These are phyloP conservation scores for Nesometra sesokonis DNA, from an alignment of 35 echinoderm and acorn worm genomes.

Conservation along the genomic window DNA sequence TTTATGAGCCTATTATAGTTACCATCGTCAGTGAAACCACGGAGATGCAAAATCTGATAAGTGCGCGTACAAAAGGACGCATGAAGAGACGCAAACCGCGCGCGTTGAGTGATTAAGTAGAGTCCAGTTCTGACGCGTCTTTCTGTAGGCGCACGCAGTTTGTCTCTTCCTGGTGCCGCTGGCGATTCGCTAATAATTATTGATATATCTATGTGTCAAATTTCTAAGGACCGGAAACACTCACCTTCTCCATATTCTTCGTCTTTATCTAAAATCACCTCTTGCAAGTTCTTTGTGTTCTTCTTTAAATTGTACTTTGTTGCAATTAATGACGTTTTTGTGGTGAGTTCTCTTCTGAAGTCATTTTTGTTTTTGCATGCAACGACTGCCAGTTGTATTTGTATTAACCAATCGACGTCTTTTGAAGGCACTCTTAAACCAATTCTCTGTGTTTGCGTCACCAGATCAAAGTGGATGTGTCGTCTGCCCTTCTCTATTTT, in stretches of 20 bases:
- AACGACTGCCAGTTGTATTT: background rate
- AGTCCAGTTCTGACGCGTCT: too few relatives aligned
- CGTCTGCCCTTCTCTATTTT: background rate
- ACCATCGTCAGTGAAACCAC: too few relatives aligned
- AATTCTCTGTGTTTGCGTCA: background rate
- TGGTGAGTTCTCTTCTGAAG: background rate
- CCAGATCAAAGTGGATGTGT: background rate
- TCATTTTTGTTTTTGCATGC: background rate
- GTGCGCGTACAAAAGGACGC: too few relatives aligned
- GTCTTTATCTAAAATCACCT: background rate
- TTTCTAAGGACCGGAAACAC: too few relatives aligned
- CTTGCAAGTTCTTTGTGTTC: background rate
- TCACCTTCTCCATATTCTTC: background rate
- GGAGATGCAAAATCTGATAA: too few relatives aligned
- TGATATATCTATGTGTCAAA: too few relatives aligned
- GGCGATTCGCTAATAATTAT: too few relatives aligned
- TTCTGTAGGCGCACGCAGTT: too few relatives aligned
- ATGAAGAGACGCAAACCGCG: too few relatives aligned
- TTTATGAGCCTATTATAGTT: too few relatives aligned
- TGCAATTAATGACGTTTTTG: background rate
- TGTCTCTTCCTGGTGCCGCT: too few relatives aligned
- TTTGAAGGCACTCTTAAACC: background rate
- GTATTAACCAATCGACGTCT: background rate
- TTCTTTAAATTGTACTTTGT: background rate
- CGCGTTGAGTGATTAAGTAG: too few relatives aligned